Conservation (phyloP, 2,797 vertebrate genomes). For the Carduelis carduelis region DNA sequence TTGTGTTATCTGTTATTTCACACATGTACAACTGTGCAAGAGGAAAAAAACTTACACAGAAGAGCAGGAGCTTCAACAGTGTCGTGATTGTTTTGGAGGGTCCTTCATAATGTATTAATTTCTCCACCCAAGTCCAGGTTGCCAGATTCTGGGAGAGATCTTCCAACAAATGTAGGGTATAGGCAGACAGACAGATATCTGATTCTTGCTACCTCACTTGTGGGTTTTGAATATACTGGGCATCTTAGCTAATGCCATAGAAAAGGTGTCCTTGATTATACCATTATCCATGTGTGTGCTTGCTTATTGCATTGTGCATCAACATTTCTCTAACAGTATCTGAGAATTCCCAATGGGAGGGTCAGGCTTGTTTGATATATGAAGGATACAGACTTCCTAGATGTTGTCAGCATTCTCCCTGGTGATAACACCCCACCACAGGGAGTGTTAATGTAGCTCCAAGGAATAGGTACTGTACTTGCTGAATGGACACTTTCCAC, state of each 20-base stretch:
- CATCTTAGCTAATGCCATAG: not conserved
- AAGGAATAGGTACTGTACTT: not conserved
- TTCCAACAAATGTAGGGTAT: not conserved
- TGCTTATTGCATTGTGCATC: not conserved
- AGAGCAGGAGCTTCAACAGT: not conserved
- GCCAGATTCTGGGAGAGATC: not conserved
- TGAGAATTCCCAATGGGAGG: not conserved
- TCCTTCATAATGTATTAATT: not conserved
- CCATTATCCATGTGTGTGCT: not conserved
- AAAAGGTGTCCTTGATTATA: not conserved
- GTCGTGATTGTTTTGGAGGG: not conserved
- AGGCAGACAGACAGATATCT: not conserved
- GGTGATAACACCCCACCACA: not conserved
- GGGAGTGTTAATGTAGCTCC: not conserved
- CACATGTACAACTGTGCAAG: not conserved
- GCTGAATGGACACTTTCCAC: not conserved
- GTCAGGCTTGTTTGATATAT: not conserved
- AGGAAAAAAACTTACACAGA: not conserved
- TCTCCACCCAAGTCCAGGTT: not conserved
- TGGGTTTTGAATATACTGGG: not conserved
- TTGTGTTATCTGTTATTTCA: not conserved
- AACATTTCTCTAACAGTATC: not conserved
- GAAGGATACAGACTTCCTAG: not conserved
- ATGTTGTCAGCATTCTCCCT: not conserved
- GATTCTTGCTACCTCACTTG: not conserved